Percentiles rank a stretch among this genome's conserved stretches.
These are phyloP conservation scores for Drosophila yooni DNA, from an alignment of 2,888 invertebrate genomes.

Conservation along the genomic window DNA sequence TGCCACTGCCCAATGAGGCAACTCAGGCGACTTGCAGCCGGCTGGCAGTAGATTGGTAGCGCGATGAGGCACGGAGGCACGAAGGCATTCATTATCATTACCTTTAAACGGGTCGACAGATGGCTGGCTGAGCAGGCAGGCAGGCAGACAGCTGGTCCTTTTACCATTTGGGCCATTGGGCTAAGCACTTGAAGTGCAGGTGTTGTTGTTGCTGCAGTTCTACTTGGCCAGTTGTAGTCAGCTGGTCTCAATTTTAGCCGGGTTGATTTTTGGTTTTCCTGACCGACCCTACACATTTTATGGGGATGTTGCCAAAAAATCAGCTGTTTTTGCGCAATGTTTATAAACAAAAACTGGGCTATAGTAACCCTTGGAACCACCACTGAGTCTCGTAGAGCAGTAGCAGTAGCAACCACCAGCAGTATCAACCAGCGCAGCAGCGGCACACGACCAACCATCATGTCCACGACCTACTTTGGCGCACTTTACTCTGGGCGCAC, in stretches of 20 bases:
- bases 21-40: conserved; percentile 26
- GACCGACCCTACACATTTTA: conserved; percentile 52
- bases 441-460: conserved; percentile 57
- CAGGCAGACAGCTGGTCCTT: conserved; percentile 32
- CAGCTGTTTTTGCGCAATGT: conserved; percentile 78
- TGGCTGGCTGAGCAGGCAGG: conserved; percentile 26
- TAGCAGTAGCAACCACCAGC: conserved; percentile 46
- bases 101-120: conserved; percentile 41
- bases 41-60: conserved; percentile 1
- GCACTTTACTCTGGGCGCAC: conserved; percentile 72
- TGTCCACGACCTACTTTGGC: conserved; percentile 77
- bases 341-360: conserved; percentile 71
- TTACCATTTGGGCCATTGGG: conserved; percentile 12
- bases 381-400: conserved; percentile 53
- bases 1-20: conserved; percentile 24
- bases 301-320: conserved; percentile 76
- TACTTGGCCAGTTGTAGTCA: conserved; percentile 20
- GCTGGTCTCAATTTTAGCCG: conserved; percentile 28
- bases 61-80: not conserved
- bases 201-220: conserved; percentile 27
- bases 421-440: not conserved
- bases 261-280: conserved; percentile 34
- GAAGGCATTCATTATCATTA: conserved; percentile 46
- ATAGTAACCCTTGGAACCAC: conserved; percentile 80
- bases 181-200: conserved; percentile 66